These are phyloP conservation scores for Drosophila parabipectinata DNA, from an alignment of 1,140 invertebrate genomes.

Conservation along the genomic window DNA sequence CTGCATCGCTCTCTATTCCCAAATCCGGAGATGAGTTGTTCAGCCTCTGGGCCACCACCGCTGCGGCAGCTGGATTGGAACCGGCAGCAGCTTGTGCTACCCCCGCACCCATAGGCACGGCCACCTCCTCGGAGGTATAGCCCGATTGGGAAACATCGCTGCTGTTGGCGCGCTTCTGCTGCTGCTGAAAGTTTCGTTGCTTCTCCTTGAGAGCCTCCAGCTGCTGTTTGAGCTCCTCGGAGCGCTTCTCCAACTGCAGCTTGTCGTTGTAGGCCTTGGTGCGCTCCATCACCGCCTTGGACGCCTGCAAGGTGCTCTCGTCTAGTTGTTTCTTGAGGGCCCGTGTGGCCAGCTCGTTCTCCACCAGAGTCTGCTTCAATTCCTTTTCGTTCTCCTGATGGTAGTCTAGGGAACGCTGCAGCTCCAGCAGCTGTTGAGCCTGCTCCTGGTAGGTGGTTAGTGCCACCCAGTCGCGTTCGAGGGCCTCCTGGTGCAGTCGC, in stretches of 20 bases:
- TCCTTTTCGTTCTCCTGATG: conserved; percentile 80
- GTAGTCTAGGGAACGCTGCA: conserved; percentile 69
- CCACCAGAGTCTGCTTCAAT: conserved; percentile 71
- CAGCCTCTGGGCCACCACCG: conserved; percentile 69
- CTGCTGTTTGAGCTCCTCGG: conserved; percentile 82
- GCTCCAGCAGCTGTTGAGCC: conserved; percentile 50
- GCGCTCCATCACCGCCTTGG: conserved; percentile 87
- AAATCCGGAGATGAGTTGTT: conserved; percentile 88
- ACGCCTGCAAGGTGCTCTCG: conserved; percentile 84
- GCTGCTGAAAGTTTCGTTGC: conserved; percentile 41
- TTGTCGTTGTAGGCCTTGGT: conserved; percentile 88
- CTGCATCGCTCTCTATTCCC: conserved; percentile 89
- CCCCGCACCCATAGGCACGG: conserved; percentile 25
- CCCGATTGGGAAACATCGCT: conserved; percentile 76
- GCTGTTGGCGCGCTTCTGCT: conserved; percentile 35
- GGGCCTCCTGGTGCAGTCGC: conserved; percentile 47
- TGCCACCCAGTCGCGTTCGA: conserved; percentile 66
- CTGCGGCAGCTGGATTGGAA: conserved; percentile 10
- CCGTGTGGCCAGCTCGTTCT: conserved; percentile 67
- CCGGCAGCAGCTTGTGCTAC: conserved; percentile 5
- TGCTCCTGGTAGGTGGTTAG: conserved; percentile 55
- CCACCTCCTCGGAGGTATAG: conserved; percentile 81
- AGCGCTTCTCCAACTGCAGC: conserved; percentile 75
- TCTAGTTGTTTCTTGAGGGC: conserved; percentile 76
- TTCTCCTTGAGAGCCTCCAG: conserved; percentile 38